Conservation (phyloP, 2,797 vertebrate species). For the Ataeniobius toweri region DNA sequence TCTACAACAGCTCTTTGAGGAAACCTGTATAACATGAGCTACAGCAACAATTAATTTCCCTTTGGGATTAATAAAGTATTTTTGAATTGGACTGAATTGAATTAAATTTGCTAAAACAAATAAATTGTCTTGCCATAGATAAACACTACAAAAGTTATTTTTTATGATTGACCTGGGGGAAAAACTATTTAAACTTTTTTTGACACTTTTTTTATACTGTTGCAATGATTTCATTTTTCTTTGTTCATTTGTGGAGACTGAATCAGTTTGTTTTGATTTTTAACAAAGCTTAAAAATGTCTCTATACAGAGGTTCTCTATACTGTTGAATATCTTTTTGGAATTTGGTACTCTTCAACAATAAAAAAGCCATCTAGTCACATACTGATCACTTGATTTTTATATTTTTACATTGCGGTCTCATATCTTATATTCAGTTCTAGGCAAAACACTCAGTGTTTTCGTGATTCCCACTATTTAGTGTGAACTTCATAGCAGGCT, state of each 20-base stretch:
- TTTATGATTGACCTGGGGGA: background rate
- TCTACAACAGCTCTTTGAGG: no score
- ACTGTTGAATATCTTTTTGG: background rate
- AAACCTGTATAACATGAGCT: no score
- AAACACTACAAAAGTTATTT: background rate
- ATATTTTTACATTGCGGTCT: background rate
- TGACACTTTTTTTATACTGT: background rate
- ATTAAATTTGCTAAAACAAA: background rate
- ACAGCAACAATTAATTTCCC: no score
- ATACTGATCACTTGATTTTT: background rate
- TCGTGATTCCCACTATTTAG: conserved; percentile 2
- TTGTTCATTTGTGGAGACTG: background rate
- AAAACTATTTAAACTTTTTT: background rate
- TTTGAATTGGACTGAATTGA: no score
- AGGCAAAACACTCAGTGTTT: background rate
- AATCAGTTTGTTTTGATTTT: background rate
- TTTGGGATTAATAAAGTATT: no score
- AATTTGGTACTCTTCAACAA: no score
- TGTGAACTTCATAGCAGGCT: conserved; percentile 17
- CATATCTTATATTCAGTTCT: background rate
- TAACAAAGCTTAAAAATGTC: background rate
- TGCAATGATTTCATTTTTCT: background rate
- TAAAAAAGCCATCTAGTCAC: background rate
- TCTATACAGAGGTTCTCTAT: background rate
- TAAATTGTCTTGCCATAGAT: background rate